These are phyloP conservation scores for Pterostichus niger DNA, from an alignment of 2,888 invertebrate species.

Conservation along the genomic window DNA sequence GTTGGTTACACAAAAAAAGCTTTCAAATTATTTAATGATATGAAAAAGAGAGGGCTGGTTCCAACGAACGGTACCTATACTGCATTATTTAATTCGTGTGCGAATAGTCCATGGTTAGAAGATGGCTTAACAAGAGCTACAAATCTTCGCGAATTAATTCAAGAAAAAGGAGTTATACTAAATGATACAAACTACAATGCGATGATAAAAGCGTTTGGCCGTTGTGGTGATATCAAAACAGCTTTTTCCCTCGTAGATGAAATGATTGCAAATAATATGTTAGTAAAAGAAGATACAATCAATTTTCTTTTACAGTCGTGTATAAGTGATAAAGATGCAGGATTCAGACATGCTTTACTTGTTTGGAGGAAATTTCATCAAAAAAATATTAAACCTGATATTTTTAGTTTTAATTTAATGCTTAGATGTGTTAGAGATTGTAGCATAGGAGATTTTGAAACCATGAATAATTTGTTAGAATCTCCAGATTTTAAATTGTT, in stretches of 20 bases:
- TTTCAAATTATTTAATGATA: constrained; percentile 89
- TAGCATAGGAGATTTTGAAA: constrained; percentile 84
- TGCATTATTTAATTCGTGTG: constrained; percentile 92
- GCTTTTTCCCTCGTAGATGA: constrained; percentile 93
- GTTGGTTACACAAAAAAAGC: constrained; percentile 93
- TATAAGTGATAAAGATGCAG: constrained; percentile 87
- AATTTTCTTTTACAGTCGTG: constrained; percentile 92
- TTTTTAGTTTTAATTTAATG: constrained; percentile 89
- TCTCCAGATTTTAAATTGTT: constrained; percentile 56
- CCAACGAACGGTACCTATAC: constrained; percentile 89
- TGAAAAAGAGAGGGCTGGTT: constrained; percentile 86
- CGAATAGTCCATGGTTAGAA: constrained; percentile 85
- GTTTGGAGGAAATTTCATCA: constrained; percentile 92
- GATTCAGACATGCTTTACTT: constrained; percentile 89
- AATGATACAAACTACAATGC: constrained; percentile 90
- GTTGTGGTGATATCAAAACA: constrained; percentile 87
- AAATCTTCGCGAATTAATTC: constrained; percentile 83
- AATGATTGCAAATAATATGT: constrained; percentile 84
- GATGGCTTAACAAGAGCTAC: constrained; percentile 86
- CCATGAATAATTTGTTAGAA: constrained; percentile 79
- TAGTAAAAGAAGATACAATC: constrained; percentile 84
- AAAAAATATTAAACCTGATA: constrained; percentile 83
- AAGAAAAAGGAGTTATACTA: constrained; percentile 84
- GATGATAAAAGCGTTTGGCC: constrained; percentile 95
- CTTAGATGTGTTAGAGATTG: constrained; percentile 90